Conservation (phyloP, 2,797 vertebrate genomes). For the Lacerta bilineata region DNA sequence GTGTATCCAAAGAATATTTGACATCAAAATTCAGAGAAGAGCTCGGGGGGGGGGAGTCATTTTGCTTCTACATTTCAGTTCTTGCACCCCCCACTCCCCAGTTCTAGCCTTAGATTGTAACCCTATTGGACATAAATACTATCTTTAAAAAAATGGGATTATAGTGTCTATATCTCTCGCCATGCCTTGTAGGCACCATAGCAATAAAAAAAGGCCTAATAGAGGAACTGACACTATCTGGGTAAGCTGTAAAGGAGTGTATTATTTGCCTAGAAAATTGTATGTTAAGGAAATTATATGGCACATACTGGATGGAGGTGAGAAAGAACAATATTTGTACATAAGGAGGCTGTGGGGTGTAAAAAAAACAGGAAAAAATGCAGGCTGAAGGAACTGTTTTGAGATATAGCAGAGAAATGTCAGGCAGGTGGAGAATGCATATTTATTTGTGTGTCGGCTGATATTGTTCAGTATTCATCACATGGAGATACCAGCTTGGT, state of each 20-base stretch:
- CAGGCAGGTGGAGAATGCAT: too few species aligned
- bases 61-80: background rate
- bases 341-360: background rate
- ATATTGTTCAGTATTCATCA: too few species aligned
- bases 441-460: too few species aligned
- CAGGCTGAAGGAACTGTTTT: too few species aligned
- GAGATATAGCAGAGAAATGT: too few species aligned
- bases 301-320: background rate
- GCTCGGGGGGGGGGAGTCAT: too few species aligned
- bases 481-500: too few species aligned
- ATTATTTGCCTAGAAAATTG: slow-evolving; percentile 26
- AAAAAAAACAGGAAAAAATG: background rate
- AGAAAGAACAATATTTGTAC: background rate
- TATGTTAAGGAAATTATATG: slow-evolving; percentile 12
- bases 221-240: background rate
- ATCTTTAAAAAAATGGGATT: background rate
- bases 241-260: background rate
- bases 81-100: too few species aligned
- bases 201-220: background rate
- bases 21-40: background rate
- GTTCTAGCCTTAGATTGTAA: background rate
- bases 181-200: background rate
- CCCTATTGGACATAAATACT: background rate
- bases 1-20: background rate
- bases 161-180: slow-evolving; percentile 12